Conservation (phyloP, 2,113 vertebrate species). For the Chinchilla lanigera region DNA sequence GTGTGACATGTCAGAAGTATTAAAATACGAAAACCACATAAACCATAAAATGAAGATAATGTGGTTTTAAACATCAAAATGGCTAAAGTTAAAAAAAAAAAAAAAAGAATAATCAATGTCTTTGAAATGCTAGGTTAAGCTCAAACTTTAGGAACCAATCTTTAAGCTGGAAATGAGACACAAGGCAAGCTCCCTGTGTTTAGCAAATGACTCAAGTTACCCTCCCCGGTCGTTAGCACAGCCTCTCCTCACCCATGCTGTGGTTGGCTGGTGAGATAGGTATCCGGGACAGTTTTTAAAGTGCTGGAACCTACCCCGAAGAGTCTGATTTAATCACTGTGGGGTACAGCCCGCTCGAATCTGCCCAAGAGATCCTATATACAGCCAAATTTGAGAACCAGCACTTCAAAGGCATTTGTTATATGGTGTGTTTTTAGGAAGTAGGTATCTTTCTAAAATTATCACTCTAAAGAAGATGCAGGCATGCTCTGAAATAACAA, state of each 20-base stretch:
- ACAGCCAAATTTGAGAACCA: neutral
- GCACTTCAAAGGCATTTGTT: neutral
- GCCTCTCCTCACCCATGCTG: neutral
- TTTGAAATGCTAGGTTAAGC: neutral
- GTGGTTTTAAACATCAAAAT: neutral
- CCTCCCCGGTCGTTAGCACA: neutral
- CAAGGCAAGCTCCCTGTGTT: neutral
- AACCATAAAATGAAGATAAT: neutral
- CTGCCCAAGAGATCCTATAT: neutral
- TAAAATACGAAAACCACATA: neutral
- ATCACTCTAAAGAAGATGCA: conserved; percentile 40
- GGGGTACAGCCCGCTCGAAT: no score
- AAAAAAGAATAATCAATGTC: neutral
- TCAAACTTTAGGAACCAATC: neutral
- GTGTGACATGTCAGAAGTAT: conserved; percentile 1
- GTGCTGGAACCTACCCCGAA: neutral
- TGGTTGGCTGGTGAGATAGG: neutral
- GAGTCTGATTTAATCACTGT: neutral
- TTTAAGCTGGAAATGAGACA: neutral
- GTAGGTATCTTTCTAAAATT: neutral
- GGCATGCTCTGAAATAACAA: conserved; percentile 27
- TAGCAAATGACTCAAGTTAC: neutral
- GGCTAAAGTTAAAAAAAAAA: neutral
- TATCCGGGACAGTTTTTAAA: neutral
- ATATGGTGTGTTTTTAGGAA: neutral